phyloP scores from a whole-genome alignment of 2,888 invertebrate species.

The Tridacna crocea region DNA sequence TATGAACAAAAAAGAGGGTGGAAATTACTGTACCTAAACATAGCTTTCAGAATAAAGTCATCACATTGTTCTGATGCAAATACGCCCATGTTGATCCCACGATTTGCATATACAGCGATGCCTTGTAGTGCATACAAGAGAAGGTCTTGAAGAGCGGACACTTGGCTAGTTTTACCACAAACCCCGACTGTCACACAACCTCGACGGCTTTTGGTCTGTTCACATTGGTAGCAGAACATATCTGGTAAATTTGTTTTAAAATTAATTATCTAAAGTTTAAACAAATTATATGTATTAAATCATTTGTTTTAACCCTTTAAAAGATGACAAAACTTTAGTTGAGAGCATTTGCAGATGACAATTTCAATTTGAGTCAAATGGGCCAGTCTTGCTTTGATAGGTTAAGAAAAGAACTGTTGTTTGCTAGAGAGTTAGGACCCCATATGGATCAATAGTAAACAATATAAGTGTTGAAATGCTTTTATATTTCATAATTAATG shows the following conservation, averaged over 20 bases:
- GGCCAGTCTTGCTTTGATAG: too few relatives aligned
- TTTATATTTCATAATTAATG: too few relatives aligned
- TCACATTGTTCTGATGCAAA: conserved; percentile 58
- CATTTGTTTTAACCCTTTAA: neutral
- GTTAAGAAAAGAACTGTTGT: too few relatives aligned
- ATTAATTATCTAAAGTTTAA: neutral
- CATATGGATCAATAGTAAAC: too few relatives aligned
- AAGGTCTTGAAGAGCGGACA: conserved; percentile 72
- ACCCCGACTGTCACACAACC: conserved; percentile 74
- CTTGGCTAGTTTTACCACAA: conserved; percentile 72
- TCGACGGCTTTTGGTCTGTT: conserved; percentile 70
- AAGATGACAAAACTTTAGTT: neutral
- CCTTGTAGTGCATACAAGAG: conserved; percentile 65
- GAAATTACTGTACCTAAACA: conserved; percentile 64
- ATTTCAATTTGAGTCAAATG: neutral
- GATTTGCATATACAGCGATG: conserved; percentile 62
- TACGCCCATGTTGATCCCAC: conserved; percentile 56
- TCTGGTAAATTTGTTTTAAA: conserved; percentile 71
- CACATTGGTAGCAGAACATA: conserved; percentile 77
- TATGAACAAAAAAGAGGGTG: too few relatives aligned
- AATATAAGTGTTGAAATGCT: too few relatives aligned
- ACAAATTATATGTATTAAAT: too few relatives aligned
- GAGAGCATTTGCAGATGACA: neutral
- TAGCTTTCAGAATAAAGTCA: conserved; percentile 60
- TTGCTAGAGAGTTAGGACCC: too few relatives aligned